These are phyloP conservation scores for Phengaris alcon DNA, from an alignment of 2,888 invertebrate species.

Conservation along the genomic window DNA sequence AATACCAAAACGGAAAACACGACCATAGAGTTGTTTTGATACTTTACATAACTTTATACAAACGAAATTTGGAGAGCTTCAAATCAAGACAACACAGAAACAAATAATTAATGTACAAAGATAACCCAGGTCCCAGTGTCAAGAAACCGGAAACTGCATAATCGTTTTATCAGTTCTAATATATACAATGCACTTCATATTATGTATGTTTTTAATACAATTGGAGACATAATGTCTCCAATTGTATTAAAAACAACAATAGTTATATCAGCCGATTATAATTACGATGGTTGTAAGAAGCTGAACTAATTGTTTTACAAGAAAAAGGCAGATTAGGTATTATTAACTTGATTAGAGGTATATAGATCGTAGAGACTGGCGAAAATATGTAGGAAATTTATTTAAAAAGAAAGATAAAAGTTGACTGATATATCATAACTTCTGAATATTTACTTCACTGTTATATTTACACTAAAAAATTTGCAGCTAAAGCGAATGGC, in stretches of 20 bases:
- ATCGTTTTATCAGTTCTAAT: neutral
- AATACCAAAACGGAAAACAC: too few species aligned
- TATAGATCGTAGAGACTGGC: neutral
- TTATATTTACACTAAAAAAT: neutral
- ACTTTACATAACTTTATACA: too few species aligned
- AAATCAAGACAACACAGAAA: neutral
- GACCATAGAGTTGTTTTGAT: too few species aligned
- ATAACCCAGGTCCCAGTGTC: conserved; percentile 18
- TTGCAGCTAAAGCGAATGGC: neutral
- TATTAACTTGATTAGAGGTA: neutral
- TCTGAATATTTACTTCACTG: neutral
- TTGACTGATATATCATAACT: neutral
- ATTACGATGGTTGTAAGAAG: neutral
- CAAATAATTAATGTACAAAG: neutral
- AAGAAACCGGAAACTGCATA: conserved; percentile 18
- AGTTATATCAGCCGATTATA: neutral
- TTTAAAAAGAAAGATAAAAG: neutral
- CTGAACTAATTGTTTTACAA: conserved; percentile 6
- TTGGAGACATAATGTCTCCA: neutral
- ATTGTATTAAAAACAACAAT: neutral
- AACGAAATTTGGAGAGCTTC: too few species aligned
- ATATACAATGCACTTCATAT: conserved; percentile 6
- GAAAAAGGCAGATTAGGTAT: neutral
- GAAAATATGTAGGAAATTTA: neutral
- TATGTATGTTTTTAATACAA: neutral